phyloP scores from a whole-genome alignment of 30 jellyfish, hydroid and myxozoan species.

The Aurelia coerulea region DNA sequence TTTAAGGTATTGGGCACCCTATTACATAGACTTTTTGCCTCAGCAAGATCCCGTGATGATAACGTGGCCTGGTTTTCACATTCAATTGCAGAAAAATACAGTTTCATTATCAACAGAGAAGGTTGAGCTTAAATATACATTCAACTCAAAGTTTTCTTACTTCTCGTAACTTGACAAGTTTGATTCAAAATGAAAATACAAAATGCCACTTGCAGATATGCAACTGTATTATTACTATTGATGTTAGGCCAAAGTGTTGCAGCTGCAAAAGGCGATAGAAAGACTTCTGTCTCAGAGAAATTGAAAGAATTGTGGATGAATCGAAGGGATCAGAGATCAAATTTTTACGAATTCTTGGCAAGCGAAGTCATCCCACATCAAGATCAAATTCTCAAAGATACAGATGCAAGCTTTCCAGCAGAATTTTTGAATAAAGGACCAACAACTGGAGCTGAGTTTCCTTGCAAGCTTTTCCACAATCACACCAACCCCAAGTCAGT shows the following conservation, averaged over 20 bases:
- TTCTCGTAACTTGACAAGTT: no score
- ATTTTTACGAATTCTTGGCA: conserved; percentile 39
- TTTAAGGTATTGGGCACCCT: no score
- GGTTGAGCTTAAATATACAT: no score
- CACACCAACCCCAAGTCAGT: conserved; percentile 74
- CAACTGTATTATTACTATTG: neutral
- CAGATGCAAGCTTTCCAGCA: conserved; percentile 21
- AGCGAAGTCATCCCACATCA: conserved; percentile 31
- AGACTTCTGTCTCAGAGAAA: conserved; percentile 7
- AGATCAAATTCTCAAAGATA: neutral
- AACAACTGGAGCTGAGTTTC: conserved; percentile 42
- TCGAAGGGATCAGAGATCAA: conserved; percentile 20
- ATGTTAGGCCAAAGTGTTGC: neutral
- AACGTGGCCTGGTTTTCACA: no score
- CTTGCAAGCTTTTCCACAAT: conserved; percentile 48
- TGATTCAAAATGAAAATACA: no score
- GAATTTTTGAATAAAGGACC: conserved; percentile 4
- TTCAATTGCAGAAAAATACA: no score
- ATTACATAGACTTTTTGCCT: no score
- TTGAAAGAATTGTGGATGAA: conserved; percentile 47
- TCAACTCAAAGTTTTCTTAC: no score
- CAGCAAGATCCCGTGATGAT: no score
- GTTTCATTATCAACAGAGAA: no score
- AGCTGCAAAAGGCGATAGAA: neutral
- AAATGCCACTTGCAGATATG: no score